Base-by-base conservation (phyloP, 2,113 vertebrate genomes). In the Monarcha castaneiventris region DNA sequence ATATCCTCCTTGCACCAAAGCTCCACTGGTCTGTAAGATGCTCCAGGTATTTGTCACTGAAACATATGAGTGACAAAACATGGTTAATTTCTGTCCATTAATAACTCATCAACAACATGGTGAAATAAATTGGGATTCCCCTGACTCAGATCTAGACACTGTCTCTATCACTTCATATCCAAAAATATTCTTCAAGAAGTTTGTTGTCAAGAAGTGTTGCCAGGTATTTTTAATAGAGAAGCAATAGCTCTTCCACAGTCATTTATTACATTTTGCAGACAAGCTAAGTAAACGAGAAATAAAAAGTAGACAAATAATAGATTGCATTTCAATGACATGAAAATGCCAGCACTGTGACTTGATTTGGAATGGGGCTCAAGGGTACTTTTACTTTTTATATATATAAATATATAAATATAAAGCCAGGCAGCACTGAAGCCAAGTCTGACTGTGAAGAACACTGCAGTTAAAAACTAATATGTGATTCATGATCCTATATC, bases 1-100 rank as follows among this genome's bases (percentile, higher is more conserved):
- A 10, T 99, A 99, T 1, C 99, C 99, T 7, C 99, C 99, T 85
- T 99, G 99, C 19, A 99, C 99, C 95, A 99, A 97, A 1, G 99
- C 99, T 3, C 99, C 99, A 0, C 97, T 97, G 0, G 99, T 99
- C 27, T 97, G 84, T 44, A 98, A 94, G 72, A 99, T 74, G 84
- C 69, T 98, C 99, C 99, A 99, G 0, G 97, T 98, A 78, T 99
- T 99, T n/a, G 96, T 98, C 10, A 9, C 99, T 99, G 63, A 55
- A 91, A 69, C 92, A 35, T 5, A 27, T 7, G 16, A 90, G 52
- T 1, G 32, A 94, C 29, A 72, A 30, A 89, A 49, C 32, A 16
- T 1, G 1, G 48, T 51, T 71, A 13, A 71, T 55, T 90, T 48
- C 54, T n/a, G 30, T 52, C 73, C 54, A 30, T 32, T 56, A 55